These are phyloP conservation scores for Drosophila eugracilis DNA, from an alignment of 1,140 invertebrate genomes.

Conservation along the genomic window DNA sequence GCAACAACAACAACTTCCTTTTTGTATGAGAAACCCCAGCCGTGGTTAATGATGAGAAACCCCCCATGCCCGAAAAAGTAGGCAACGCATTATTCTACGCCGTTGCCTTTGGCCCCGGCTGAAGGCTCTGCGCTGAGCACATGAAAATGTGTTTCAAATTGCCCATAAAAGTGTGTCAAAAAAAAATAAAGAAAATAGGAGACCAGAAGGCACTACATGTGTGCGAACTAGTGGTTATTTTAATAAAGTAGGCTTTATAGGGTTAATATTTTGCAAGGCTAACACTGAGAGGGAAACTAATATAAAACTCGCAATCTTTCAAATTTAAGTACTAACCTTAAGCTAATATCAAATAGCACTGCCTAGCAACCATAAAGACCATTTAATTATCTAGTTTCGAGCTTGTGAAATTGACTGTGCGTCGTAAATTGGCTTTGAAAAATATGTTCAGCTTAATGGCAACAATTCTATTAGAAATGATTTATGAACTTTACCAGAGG, in stretches of 20 bases:
- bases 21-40: conserved; percentile 20
- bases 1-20: no score
- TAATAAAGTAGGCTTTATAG: conserved; percentile 29
- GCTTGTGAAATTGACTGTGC: conserved; percentile 27
- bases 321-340: no score
- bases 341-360: no score
- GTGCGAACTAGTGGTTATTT: conserved; percentile 28
- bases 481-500: conserved; percentile 26
- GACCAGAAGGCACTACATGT: conserved; percentile 29
- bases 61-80: conserved; percentile 56
- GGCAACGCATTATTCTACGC: conserved; percentile 53
- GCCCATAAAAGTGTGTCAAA: conserved; percentile 59
- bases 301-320: no score
- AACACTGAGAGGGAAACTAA: neutral
- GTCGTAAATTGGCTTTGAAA: conserved; percentile 25
- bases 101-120: conserved; percentile 22
- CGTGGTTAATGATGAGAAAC: conserved; percentile 61
- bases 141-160: conserved; percentile 77
- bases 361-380: no score
- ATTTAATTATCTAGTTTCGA: neutral
- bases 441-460: conserved; percentile 30
- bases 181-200: conserved; percentile 11
- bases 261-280: no score
- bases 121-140: conserved; percentile 19
- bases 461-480: conserved; percentile 40